Evolutionary conservation across 1,140 invertebrate genomes (phyloP), one percentile per base, ranked within the genome.

Genomic region (Phocides pigmalion): DNA sequence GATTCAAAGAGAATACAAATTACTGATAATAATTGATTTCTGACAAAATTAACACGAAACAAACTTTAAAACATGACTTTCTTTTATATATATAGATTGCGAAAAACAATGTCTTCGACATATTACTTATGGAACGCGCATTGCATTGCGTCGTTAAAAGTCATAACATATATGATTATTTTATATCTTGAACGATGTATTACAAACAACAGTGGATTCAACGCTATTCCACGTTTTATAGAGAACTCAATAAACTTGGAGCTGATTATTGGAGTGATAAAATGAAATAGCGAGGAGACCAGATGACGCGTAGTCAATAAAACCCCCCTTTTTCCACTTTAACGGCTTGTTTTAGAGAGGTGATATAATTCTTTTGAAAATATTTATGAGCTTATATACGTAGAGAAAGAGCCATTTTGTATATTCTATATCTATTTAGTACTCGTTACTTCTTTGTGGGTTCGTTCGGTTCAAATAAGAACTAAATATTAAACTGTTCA

Each of bases 191-290:
- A 22, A 12, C 19, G 19, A 12, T 22, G 44, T 22, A 47, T 22
- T 47, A 47, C 44, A 47, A 47, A 22, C 44, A 22, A 11, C 44
- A 19, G 5, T 11, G 19, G 8, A 22, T 22, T 11, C 2, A 47
- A 47, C 44, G 44, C 44, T 47, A 12, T 12, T 6, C 6, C 22
- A 22, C n/a, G 46, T 49, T 49, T 49, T 49, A 49, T 49, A 28
- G 58, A 65, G 54, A 67, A 64, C 68, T 58, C 67, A 56, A 74
- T 77, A 74, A 77, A 72, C 58, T 69, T 28, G 17, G 12, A 51
- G 53, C 61, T 68, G 61, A 72, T 75, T 78, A 71, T 66, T 59
- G 22, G 32, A 61, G 66, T 63, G 56, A 70, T 79, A 75, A 81
- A 81, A 70, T 35, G 6, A 28, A 28, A 66, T 72, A 67, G 63